phyloP scores from a whole-genome alignment of 2,113 vertebrate genomes.

The Excalfactoria chinensis region DNA sequence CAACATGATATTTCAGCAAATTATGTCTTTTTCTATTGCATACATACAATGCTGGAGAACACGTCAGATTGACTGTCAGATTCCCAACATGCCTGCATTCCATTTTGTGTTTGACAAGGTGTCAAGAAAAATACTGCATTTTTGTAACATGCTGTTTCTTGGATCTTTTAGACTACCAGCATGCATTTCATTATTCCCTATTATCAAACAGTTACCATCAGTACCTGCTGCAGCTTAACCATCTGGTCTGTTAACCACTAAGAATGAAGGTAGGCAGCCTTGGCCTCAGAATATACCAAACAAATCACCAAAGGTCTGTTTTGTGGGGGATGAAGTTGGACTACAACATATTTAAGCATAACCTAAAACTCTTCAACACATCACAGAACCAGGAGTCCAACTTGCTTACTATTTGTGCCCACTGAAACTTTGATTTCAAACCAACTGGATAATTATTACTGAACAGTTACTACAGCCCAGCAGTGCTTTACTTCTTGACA shows the following conservation, averaged over 20 bases:
- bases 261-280: neutral
- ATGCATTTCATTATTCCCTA: neutral
- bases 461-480: neutral
- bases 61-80: neutral
- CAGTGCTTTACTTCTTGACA: neutral
- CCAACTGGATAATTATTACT: neutral
- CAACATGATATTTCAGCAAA: neutral
- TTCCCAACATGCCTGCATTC: neutral
- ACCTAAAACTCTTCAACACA: neutral
- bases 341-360: neutral
- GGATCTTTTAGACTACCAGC: neutral
- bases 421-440: neutral
- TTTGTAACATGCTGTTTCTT: neutral
- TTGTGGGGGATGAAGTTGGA: neutral
- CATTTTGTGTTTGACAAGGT: neutral
- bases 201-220: neutral
- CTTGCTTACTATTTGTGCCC: fast-evolving
- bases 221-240: neutral
- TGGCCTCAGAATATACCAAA: fast-evolving
- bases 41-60: neutral
- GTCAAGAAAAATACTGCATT: fast-evolving
- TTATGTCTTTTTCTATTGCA: neutral
- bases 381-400: neutral
- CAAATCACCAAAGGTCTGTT: neutral
- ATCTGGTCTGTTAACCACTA: neutral